These are phyloP conservation scores for Carcina quercana DNA, from an alignment of 2,888 invertebrate species.

Conservation along the genomic window DNA sequence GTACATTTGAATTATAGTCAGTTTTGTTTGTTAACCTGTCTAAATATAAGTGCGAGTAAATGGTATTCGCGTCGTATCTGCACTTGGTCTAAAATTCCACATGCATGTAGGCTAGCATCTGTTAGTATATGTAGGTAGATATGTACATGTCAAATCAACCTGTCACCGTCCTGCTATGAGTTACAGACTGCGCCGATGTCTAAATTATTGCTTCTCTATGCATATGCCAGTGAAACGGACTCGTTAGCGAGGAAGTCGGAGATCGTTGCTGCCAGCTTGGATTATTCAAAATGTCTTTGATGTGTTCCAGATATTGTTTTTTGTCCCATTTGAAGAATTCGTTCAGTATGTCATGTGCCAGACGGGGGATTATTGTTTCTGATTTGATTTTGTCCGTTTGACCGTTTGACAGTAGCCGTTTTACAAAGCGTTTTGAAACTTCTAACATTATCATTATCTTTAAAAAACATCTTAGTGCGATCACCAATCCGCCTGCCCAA, in stretches of 20 bases:
- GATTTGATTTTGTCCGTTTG: too few species aligned
- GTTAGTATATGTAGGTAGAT: constrained; percentile 24
- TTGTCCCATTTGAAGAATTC: too few species aligned
- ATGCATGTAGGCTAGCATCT: background rate
- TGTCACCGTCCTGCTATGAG: constrained; percentile 51
- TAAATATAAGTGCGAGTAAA: background rate
- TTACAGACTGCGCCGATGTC: constrained; percentile 47
- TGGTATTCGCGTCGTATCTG: background rate
- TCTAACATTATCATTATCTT: too few species aligned
- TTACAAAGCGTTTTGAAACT: too few species aligned
- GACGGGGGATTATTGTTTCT: too few species aligned
- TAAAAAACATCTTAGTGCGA: too few species aligned
- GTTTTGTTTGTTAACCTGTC: background rate
- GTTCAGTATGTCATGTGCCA: too few species aligned
- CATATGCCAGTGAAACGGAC: constrained; percentile 52
- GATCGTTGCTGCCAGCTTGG: too few species aligned
- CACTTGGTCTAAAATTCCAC: background rate
- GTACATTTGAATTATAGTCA: background rate
- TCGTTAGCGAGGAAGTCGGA: constrained; percentile 42
- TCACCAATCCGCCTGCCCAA: too few species aligned
- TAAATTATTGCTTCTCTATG: constrained; percentile 64
- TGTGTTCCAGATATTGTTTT: too few species aligned
- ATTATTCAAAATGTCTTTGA: too few species aligned
- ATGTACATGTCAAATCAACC: constrained; percentile 48
- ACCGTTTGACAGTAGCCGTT: too few species aligned